phyloP scores from a whole-genome alignment of 2,888 invertebrate genomes.

The Drosophila putrida region DNA sequence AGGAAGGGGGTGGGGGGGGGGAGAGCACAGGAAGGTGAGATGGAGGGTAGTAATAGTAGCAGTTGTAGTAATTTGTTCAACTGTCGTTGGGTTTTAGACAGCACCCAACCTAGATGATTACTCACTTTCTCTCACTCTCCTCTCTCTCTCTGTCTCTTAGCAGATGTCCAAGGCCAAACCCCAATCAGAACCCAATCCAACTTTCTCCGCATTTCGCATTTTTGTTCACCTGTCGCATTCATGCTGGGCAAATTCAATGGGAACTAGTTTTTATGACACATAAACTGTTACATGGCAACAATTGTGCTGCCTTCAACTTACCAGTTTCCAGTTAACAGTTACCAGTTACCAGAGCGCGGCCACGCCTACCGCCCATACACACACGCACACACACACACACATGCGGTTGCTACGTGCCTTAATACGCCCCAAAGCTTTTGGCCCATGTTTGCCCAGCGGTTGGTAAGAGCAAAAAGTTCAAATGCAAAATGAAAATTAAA shows the following conservation, averaged over 20 bases:
- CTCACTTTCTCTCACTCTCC: conserved; percentile 12
- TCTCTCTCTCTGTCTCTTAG: neutral
- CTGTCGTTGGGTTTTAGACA: conserved; percentile 59
- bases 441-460: conserved; percentile 61
- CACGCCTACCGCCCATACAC: conserved; percentile 6
- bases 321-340: conserved; percentile 1
- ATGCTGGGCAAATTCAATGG: conserved; percentile 62
- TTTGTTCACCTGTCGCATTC: conserved; percentile 31
- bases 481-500: conserved; percentile 81
- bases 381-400: neutral
- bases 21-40: neutral
- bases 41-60: neutral
- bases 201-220: neutral
- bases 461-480: conserved; percentile 69
- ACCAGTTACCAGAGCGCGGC: conserved; percentile 22
- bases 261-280: conserved; percentile 79
- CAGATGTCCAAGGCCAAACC: conserved; percentile 10
- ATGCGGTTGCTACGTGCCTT: conserved; percentile 50
- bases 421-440: conserved; percentile 60
- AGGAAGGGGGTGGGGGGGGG: neutral
- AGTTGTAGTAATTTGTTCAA: conserved; percentile 63
- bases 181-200: neutral
- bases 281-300: conserved; percentile 71
- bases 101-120: conserved; percentile 47
- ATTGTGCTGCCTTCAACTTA: conserved; percentile 40